Base-by-base conservation (phyloP, 2,888 invertebrate genomes). In the Endotricha flammealis region DNA sequence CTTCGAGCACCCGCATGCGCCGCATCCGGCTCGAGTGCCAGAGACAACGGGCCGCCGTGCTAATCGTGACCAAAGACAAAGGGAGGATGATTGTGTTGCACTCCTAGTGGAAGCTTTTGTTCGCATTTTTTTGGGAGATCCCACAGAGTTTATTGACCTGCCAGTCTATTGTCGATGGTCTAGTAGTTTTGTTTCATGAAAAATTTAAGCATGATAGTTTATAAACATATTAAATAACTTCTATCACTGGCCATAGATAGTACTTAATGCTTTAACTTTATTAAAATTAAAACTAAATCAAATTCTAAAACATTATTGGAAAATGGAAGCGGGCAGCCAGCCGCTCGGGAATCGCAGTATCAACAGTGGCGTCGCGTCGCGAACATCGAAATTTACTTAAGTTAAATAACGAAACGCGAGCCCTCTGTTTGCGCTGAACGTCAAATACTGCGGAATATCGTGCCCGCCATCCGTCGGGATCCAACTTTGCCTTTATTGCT, bases 351-450 rank as follows among this genome's bases (percentile, higher is more conserved):
- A 57, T 61, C 59, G 44, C 55, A 62, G 61, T 61, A 66, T 68
- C 69, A 72, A 71, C 75, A 69, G 67, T 61, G 72, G 70, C 68
- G 66, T 59, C 55, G 62, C 58, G 57, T 53, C 58, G 72, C 66
- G 76, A 80, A 86, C 83, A 86, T 79, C 72, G 82, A 82, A 86
- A 86, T 85, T 85, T 86, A 86, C 85, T 86, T 85, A 85, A 79
- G 81, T 81, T 82, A 79, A 28, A 28, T 12, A 11, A 27, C 12
- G 11, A 12, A 81, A 75, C 72, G 12, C 27, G 27, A 28, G 12
- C 11, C 16, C 4, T 30, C 20, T 12, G 57, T 86, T 85, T 85
- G 77, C 77, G 41, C 50, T 50, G 55, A 62, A 73, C 72, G 74
- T 69, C 82, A 80, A 81, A 79, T 71, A 81, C 28, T 32, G 28